Conservation (phyloP, 2,113 vertebrate genomes). For the Coptodon rendalli region DNA sequence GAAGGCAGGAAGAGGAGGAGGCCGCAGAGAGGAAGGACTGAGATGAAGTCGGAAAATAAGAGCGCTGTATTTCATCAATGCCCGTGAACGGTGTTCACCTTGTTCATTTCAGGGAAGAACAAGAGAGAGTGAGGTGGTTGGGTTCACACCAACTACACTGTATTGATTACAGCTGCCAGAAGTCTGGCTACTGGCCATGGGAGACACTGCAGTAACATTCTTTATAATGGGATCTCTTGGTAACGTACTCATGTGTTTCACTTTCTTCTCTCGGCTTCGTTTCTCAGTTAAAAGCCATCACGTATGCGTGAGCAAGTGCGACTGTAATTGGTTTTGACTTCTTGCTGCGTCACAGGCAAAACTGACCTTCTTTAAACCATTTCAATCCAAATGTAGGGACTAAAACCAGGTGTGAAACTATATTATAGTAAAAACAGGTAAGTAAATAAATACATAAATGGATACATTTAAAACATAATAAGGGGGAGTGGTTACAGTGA, state of each 20-base stretch:
- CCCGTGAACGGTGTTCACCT: slow-evolving; percentile 46
- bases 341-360: not conserved
- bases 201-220: slow-evolving; percentile 22
- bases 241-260: slow-evolving; percentile 25
- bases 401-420: not conserved
- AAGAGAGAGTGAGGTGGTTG: slow-evolving; percentile 20
- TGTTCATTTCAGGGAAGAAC: slow-evolving; percentile 43
- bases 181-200: slow-evolving; percentile 28
- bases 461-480: not conserved
- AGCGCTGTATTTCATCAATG: slow-evolving; percentile 52
- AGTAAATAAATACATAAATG: not conserved
- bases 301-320: not conserved
- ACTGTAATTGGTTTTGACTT: not conserved
- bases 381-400: fast-evolving
- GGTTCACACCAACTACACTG: slow-evolving; percentile 29
- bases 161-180: slow-evolving; percentile 49
- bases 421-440: not conserved
- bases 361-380: not conserved
- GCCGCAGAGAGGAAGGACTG: not conserved
- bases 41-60: not conserved
- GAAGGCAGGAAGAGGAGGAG: not conserved
- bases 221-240: slow-evolving; percentile 25
- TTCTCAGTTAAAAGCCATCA: not conserved
- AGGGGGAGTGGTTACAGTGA: not conserved
- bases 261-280: slow-evolving; percentile 2